Conservation (phyloP, 2,888 invertebrate species). For the Prostheceraeus crozeri region DNA sequence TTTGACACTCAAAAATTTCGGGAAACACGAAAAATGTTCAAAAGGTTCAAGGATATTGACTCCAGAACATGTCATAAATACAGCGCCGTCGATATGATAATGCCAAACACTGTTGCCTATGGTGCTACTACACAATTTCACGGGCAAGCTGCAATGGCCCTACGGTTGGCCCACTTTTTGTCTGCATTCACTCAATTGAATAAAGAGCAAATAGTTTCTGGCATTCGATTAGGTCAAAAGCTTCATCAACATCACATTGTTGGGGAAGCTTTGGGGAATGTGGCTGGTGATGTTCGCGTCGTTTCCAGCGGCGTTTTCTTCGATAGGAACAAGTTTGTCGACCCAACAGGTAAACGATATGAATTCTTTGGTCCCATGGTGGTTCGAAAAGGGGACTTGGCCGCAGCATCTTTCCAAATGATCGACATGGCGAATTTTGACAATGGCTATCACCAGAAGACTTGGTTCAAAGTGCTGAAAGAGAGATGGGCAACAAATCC, state of each 20-base stretch:
- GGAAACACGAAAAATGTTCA: too few species aligned
- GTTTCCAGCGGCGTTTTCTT: conserved; percentile 83
- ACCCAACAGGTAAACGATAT: conserved; percentile 41
- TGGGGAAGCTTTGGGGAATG: conserved; percentile 80
- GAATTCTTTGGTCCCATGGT: conserved; percentile 49
- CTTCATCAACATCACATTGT: too few species aligned
- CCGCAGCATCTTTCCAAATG: conserved; percentile 30
- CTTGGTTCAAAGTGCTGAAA: conserved; percentile 75
- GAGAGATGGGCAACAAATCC: conserved; percentile 88
- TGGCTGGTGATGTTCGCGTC: conserved; percentile 81
- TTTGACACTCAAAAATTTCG: too few species aligned
- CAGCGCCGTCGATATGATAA: conserved; percentile 64
- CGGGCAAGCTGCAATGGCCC: conserved; percentile 90
- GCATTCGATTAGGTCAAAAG: too few species aligned
- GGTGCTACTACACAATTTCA: conserved; percentile 76
- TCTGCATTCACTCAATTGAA: conserved; percentile 76
- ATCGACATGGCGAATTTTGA: conserved; percentile 17
- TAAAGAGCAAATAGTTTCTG: conserved; percentile 36
- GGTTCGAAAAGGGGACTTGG: conserved; percentile 37
- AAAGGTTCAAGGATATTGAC: too few species aligned
- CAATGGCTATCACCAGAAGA: neutral
- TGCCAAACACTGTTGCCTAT: conserved; percentile 77
- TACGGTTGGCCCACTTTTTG: conserved; percentile 88
- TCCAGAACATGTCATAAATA: too few species aligned
- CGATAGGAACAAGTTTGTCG: conserved; percentile 89